Base-by-base conservation (phyloP, 2,888 invertebrate species). In the Bibio marci region DNA sequence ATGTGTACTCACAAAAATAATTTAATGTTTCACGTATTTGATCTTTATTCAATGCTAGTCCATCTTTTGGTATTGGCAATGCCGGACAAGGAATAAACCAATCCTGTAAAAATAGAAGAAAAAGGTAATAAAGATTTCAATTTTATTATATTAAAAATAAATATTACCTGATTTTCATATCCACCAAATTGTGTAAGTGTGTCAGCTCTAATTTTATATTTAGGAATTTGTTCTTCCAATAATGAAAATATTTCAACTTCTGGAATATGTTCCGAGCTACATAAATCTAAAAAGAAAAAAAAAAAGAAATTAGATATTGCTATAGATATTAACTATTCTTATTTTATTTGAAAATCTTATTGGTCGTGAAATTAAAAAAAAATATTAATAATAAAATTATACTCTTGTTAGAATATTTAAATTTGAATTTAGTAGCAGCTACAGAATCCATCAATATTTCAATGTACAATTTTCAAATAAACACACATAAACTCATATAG, bases 161-260 rank as follows among this genome's bases (percentile, higher is more conserved):
- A 14, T 35, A 12, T 33, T 32, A 44, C 44, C 48, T 62, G 58
- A 47, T 62, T 62, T 38, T 57, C 51, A 49, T 61, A 61, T 78
- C 91, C 90, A 66, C 80, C 76, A 66, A 94, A 94, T 62, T 85
- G 73, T 31, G 92, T 92, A 51, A 92, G 71, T 49, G 86, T 83
- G 67, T 95, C 94, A 41, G 91, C 91, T 59, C 94, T 75, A 45
- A 95, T 73, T 57, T 80, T 83, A 65, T 95, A 95, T 57, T 80
- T 79, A 39, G 94, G 94, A 61, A 94, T 88, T 64, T 88, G 85
- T 63, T 94, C 92, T 66, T 91, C 86, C 50, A 94, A 70, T 50
- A 94, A 71, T 62, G 90, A 90, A 64, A 94, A 81, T 56, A 94
- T 87, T 69, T 94, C 92, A 55, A 94, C 90, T 71, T 94, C 94